Conservation (phyloP, 1,140 invertebrate genomes). For the Drosophila bipectinata region DNA sequence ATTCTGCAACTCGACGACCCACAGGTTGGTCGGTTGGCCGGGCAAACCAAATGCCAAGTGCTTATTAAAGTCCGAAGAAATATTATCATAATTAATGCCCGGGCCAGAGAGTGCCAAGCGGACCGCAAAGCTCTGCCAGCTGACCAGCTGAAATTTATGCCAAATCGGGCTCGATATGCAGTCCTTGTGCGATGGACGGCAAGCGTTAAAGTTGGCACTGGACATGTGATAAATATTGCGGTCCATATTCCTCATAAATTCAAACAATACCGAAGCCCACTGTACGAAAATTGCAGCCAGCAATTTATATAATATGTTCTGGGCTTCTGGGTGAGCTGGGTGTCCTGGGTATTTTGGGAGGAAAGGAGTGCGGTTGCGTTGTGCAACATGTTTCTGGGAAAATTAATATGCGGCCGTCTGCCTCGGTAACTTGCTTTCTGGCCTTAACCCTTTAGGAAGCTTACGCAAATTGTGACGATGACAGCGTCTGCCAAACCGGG, state of each 20-base stretch:
- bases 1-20: conserved; percentile 13
- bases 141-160: conserved; percentile 61
- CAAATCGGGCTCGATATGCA: conserved; percentile 58
- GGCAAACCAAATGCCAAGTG: conserved; percentile 25
- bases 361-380: conserved; percentile 1
- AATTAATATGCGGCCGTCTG: conserved; percentile 56
- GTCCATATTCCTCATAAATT: conserved; percentile 71
- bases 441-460: conserved; percentile 59
- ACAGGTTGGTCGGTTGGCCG: conserved; percentile 2
- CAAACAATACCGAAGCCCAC: conserved; percentile 12
- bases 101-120: conserved; percentile 29
- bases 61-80: conserved; percentile 73
- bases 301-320: conserved; percentile 60
- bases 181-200: conserved; percentile 13
- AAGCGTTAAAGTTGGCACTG: conserved; percentile 47
- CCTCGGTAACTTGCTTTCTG: conserved; percentile 35
- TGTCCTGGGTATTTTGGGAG: too few species aligned
- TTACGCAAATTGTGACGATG: conserved; percentile 46
- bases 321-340: too few species aligned
- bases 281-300: conserved; percentile 30
- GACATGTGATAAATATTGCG: conserved; percentile 77
- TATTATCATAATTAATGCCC: conserved; percentile 80
- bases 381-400: conserved; percentile 52
- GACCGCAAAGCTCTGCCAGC: conserved; percentile 29
- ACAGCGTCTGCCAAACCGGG: conserved; percentile 35